Conservation (phyloP, 1,140 invertebrate genomes). For the Drosophila ogumai region DNA sequence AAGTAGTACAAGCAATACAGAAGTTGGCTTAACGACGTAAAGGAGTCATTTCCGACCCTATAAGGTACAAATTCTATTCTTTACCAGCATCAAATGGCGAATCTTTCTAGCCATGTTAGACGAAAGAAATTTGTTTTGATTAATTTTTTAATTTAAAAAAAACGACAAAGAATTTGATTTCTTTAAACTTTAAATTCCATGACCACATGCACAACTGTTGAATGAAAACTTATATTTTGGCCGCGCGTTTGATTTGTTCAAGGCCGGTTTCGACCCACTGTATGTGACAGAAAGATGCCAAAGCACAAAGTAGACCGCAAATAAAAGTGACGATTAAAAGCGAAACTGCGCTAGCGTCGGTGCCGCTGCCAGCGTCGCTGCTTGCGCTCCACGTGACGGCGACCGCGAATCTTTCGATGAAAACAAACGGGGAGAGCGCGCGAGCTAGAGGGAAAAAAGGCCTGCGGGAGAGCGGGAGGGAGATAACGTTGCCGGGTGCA, state of each 20-base stretch:
- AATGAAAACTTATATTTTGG: background rate
- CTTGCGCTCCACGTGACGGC: slow-evolving; percentile 64
- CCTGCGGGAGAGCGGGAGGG: slow-evolving; percentile 1
- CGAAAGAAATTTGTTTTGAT: too few species aligned
- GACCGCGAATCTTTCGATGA: slow-evolving; percentile 55
- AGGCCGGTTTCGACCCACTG: slow-evolving; percentile 27
- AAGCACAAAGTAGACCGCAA: slow-evolving; percentile 59
- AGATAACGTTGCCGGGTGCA: slow-evolving; percentile 19
- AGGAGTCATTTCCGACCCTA: too few species aligned
- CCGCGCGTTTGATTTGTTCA: background rate
- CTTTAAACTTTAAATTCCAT: too few species aligned
- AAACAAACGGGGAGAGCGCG: slow-evolving; percentile 49
- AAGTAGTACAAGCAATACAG: too few species aligned
- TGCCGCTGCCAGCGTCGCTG: slow-evolving; percentile 3
- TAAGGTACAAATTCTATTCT: too few species aligned
- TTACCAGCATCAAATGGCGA: too few species aligned
- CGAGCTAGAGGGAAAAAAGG: slow-evolving; percentile 1
- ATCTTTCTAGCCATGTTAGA: too few species aligned
- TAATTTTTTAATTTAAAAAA: too few species aligned
- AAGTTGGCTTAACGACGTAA: too few species aligned
- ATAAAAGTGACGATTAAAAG: slow-evolving; percentile 77
- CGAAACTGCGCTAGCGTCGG: slow-evolving; percentile 49
- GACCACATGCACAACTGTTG: too few species aligned
- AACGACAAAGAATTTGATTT: too few species aligned
- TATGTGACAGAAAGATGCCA: slow-evolving; percentile 30